These are phyloP conservation scores for Crotalus viridis DNA, from an alignment of 2,113 vertebrate species.

Conservation along the genomic window DNA sequence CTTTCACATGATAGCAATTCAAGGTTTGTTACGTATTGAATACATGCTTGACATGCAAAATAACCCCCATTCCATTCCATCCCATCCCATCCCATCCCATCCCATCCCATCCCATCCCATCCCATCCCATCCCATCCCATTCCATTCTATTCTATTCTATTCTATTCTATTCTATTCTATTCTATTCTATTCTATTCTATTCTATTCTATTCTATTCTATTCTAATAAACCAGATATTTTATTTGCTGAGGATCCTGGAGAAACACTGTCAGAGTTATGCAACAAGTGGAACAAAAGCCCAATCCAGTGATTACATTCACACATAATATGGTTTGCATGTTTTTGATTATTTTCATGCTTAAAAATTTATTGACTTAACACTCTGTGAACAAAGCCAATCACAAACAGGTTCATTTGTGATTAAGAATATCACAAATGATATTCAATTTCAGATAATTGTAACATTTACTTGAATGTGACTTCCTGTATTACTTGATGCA, in stretches of 20 bases:
- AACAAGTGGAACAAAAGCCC: not conserved
- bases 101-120: not conserved
- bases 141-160: not conserved
- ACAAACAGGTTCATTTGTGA: not conserved
- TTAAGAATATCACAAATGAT: not conserved
- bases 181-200: not conserved
- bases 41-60: not conserved
- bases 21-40: not conserved
- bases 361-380: not conserved
- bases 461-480: not conserved
- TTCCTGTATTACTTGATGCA: not conserved
- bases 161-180: not conserved
- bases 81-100: not conserved
- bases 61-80: not conserved
- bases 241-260: not conserved
- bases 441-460: not conserved
- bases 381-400: not conserved
- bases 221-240: not conserved
- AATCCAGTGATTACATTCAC: not conserved
- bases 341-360: not conserved
- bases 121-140: not conserved
- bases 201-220: not conserved
- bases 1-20: not conserved
- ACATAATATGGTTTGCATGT: not conserved
- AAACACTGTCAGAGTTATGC: not conserved